Base-by-base conservation (phyloP, 2,113 vertebrate species). In the Lota lota region DNA sequence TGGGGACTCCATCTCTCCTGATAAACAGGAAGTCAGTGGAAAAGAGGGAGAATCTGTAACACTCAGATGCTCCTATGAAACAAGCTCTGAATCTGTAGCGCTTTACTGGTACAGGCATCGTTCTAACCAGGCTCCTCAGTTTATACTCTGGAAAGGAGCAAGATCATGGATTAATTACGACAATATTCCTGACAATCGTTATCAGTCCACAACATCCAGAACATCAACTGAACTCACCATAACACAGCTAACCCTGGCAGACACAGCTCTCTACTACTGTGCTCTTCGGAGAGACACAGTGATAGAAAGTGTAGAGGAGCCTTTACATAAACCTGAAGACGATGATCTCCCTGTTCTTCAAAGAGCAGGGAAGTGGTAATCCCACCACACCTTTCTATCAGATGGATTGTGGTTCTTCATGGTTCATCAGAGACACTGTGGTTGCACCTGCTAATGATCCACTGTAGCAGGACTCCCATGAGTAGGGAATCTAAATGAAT, bases 91-190 rank as follows among this genome's bases (percentile, higher is more conserved):
- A 20, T 0, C 0, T 0, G 72, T 78, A n/a, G n/a, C n/a, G n/a
- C n/a, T n/a, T 70, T 0, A 66, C 5, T 83, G 81, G 81, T 53
- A 70, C 75, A 83, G 0, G 70, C 75, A 78, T 21, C n/a, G 50
- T 62, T 33, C 4, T 33, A 33, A 33, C 28, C 28, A 33, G 28
- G 28, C 28, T 33, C 28, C 28, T 33, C 28, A 33, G 28, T 33
- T 33, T 33, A 33, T 33, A 33, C 28, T 83, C 24, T 10, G 2
- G 5, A 75, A 62, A 72, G 67, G 16, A 67, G 72, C 14, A 17
- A 51, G 50, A 61, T 14, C 5, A 53, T 17, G 12, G 21, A 28
- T 10, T 14, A 7, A 18, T 56, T n/a, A n/a, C n/a, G 17, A 56
- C 0, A 0, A 63, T 16, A 63, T 36, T 36, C 24, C 61, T 33